Conservation (phyloP, 2,888 invertebrate species). For the Scaptomyza parva region DNA sequence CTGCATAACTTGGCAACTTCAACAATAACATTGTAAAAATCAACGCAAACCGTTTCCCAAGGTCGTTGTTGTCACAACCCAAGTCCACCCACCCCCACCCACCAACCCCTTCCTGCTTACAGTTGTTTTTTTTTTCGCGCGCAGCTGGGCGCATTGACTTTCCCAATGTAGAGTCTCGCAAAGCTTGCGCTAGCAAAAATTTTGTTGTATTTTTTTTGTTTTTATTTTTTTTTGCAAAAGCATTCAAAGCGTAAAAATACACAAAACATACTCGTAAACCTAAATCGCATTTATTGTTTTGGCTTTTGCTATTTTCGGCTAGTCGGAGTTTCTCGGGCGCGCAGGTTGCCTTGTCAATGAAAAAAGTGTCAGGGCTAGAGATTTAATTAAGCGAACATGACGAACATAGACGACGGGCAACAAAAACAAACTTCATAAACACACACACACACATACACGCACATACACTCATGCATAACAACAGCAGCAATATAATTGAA, state of each 20-base stretch:
- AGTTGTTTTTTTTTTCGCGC: not conserved
- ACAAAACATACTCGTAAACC: slow-evolving; percentile 47
- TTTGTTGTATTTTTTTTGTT: slow-evolving; percentile 33
- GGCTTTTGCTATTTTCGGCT: slow-evolving; percentile 54
- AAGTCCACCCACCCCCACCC: not conserved
- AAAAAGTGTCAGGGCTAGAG: slow-evolving; percentile 80
- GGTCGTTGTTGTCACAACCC: slow-evolving; percentile 38
- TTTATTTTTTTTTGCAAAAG: slow-evolving; percentile 52
- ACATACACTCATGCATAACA: slow-evolving; percentile 4
- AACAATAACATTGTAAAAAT: slow-evolving; percentile 67
- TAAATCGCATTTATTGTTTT: slow-evolving; percentile 70
- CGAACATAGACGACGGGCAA: slow-evolving; percentile 21
- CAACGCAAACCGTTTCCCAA: slow-evolving; percentile 51
- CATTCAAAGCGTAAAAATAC: slow-evolving; percentile 48
- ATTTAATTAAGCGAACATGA: slow-evolving; percentile 73
- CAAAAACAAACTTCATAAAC: slow-evolving; percentile 45
- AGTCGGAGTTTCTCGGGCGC: slow-evolving; percentile 49
- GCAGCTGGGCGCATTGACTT: slow-evolving; percentile 53
- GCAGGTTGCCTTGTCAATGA: slow-evolving; percentile 75
- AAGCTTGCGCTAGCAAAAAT: slow-evolving; percentile 53
- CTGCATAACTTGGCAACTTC: slow-evolving; percentile 72
- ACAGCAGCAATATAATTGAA: slow-evolving; percentile 9
- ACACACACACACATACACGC: slow-evolving; percentile 3
- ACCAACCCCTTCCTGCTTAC: slow-evolving; percentile 4
- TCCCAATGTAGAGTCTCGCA: slow-evolving; percentile 44